These are phyloP conservation scores for Turdus rufiventris DNA, from an alignment of 2,113 vertebrate species.

Conservation along the genomic window DNA sequence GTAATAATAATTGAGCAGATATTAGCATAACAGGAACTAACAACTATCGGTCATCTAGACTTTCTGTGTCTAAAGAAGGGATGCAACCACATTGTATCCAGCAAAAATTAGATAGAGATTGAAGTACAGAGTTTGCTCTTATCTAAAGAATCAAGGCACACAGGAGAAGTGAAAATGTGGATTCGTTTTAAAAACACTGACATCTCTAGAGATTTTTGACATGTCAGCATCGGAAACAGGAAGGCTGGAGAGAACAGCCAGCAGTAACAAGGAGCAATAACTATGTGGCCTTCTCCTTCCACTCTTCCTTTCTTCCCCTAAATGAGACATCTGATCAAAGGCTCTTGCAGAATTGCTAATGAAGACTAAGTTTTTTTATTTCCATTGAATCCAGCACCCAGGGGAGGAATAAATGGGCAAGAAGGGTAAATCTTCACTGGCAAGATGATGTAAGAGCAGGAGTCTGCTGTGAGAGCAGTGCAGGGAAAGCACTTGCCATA, in stretches of 20 bases:
- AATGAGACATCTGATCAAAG: conserved; percentile 55
- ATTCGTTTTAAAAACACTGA: not conserved
- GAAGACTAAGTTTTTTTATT: conserved; percentile 33
- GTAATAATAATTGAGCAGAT: not conserved
- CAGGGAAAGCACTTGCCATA: not conserved
- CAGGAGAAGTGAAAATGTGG: not conserved
- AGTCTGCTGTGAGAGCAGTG: not conserved
- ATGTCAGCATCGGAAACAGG: conserved; percentile 31
- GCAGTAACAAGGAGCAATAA: conserved; percentile 39
- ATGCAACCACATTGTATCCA: not conserved
- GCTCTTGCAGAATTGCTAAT: conserved; percentile 43
- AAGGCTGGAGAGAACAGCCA: conserved; percentile 56
- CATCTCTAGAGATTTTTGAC: conserved; percentile 8
- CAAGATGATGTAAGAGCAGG: not conserved
- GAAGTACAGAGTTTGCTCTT: not conserved
- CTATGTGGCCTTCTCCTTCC: conserved; percentile 12
- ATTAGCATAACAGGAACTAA: not conserved
- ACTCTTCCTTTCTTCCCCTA: conserved; percentile 33
- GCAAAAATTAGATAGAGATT: not conserved
- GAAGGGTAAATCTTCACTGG: not conserved
- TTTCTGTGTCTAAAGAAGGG: not conserved
- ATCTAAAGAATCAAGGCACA: not conserved
- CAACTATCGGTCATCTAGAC: not conserved
- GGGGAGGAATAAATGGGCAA: conserved; percentile 24
- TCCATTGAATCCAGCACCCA: not conserved